Evolutionary conservation across 1,140 invertebrate genomes (phyloP).

Genomic region (Megalopta genalis): DNA sequence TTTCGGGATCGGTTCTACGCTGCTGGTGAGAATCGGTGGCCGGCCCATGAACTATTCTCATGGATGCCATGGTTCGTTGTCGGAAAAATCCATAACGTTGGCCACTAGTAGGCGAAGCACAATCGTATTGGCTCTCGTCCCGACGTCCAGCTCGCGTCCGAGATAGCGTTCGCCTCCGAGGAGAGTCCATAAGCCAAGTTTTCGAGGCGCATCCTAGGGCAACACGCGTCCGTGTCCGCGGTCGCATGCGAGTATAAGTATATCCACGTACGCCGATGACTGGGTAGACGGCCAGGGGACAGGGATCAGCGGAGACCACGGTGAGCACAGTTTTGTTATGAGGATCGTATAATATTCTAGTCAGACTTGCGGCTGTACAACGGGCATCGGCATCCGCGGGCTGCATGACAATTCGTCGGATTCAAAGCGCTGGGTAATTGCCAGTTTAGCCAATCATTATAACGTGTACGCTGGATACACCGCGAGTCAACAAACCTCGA

Average conservation of each 20-base stretch:
- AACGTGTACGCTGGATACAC: slow-evolving; percentile 67
- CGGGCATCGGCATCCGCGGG: slow-evolving; percentile 73
- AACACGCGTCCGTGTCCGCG: not conserved
- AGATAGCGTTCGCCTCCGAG: slow-evolving; percentile 2
- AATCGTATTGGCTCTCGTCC: slow-evolving; percentile 70
- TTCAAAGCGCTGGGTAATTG: slow-evolving; percentile 77
- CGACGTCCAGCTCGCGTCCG: slow-evolving; percentile 19
- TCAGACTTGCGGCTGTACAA: slow-evolving; percentile 77
- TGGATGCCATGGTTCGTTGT: slow-evolving; percentile 65
- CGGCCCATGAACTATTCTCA: slow-evolving; percentile 67
- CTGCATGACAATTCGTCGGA: slow-evolving; percentile 75
- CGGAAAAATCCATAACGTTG: slow-evolving; percentile 72
- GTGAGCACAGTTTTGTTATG: slow-evolving; percentile 72
- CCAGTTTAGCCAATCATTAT: slow-evolving; percentile 76
- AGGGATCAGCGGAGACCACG: slow-evolving; percentile 48
- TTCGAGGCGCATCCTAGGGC: slow-evolving; percentile 39
- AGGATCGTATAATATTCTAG: slow-evolving; percentile 78
- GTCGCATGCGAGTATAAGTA: slow-evolving; percentile 17
- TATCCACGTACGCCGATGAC: slow-evolving; percentile 50
- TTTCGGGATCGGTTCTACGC: not conserved
- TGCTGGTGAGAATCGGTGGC: slow-evolving; percentile 57
- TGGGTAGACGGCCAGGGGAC: slow-evolving; percentile 45
- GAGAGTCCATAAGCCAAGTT: slow-evolving; percentile 45
- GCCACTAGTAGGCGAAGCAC: slow-evolving; percentile 73
- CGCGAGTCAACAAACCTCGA: slow-evolving; percentile 41